A percentile compares a stretch with the other conserved stretches of the same genome.
phyloP scores from a whole-genome alignment of 2,797 vertebrate species.

The Tangara arthus region DNA sequence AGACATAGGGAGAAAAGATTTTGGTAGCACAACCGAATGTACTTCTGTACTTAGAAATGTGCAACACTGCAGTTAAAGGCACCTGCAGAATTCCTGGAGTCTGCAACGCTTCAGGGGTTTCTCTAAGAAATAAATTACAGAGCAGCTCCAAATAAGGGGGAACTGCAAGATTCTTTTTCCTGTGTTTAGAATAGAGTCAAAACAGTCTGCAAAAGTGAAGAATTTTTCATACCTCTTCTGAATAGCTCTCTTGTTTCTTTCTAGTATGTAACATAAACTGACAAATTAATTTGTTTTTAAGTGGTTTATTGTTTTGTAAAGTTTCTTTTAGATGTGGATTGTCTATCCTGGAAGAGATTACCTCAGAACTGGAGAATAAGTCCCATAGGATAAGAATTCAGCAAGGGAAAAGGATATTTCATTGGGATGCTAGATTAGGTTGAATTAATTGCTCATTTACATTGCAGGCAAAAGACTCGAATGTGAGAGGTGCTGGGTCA shows the following conservation, averaged over 20 bases:
- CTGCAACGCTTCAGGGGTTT: background rate
- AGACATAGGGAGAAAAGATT: background rate
- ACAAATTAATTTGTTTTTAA: background rate
- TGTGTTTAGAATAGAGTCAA: background rate
- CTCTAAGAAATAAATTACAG: background rate
- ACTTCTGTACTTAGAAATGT: background rate
- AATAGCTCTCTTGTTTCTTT: background rate
- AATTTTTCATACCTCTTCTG: background rate
- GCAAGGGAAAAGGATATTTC: background rate
- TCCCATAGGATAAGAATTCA: background rate
- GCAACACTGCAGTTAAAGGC: background rate
- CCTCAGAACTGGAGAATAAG: background rate
- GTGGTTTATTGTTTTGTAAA: background rate
- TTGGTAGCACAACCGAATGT: rapidly evolving
- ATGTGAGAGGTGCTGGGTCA: background rate
- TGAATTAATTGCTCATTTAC: background rate
- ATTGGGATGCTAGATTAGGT: background rate
- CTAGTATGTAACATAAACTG: background rate
- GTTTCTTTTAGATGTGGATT: background rate
- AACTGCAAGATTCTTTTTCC: background rate
- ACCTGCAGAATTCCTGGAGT: background rate
- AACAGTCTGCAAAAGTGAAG: background rate
- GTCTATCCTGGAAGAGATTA: background rate
- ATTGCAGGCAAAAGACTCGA: background rate
- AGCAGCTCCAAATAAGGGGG: background rate